Percentiles rank a stretch among this genome's conserved stretches.
These are phyloP conservation scores for Magallana ariakensis DNA, from an alignment of 1,140 invertebrate species.

Conservation along the genomic window DNA sequence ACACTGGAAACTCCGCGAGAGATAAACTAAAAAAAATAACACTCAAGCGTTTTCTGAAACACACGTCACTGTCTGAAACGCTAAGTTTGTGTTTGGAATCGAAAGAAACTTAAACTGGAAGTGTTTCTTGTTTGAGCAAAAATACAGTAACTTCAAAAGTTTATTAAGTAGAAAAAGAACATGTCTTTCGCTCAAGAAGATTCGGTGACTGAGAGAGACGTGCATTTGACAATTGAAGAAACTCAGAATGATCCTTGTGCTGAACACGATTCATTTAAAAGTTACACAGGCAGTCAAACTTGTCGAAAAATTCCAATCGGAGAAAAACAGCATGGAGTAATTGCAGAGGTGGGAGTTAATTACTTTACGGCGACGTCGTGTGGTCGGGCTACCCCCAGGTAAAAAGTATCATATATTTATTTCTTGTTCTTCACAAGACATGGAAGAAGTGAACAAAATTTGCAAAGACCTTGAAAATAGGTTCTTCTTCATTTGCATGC, in stretches of 20 bases:
- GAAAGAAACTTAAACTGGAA: too few species aligned
- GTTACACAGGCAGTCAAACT: neutral
- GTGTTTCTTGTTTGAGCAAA: too few species aligned
- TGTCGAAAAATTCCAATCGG: neutral
- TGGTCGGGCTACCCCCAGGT: neutral
- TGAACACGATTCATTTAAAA: neutral
- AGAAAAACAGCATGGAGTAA: neutral
- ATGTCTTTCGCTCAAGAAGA: neutral
- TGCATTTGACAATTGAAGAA: neutral
- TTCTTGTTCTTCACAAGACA: neutral
- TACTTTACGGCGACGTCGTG: neutral
- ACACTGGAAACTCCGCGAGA: neutral
- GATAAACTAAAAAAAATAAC: too few species aligned
- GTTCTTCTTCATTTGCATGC: conserved; percentile 5
- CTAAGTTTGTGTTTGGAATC: too few species aligned
- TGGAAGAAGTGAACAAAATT: neutral
- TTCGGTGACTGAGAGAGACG: neutral
- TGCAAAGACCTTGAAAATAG: conserved; percentile 1
- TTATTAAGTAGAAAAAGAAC: neutral
- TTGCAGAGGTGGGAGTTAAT: neutral
- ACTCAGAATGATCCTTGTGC: neutral
- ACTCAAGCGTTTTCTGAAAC: too few species aligned
- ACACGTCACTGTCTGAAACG: too few species aligned
- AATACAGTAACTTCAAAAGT: too few species aligned
- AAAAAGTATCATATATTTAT: conserved; percentile 32